A percentile compares a stretch with the other conserved stretches of the same genome.
Conservation (phyloP, 2,797 vertebrate species). For the Novumbra hubbsi region DNA sequence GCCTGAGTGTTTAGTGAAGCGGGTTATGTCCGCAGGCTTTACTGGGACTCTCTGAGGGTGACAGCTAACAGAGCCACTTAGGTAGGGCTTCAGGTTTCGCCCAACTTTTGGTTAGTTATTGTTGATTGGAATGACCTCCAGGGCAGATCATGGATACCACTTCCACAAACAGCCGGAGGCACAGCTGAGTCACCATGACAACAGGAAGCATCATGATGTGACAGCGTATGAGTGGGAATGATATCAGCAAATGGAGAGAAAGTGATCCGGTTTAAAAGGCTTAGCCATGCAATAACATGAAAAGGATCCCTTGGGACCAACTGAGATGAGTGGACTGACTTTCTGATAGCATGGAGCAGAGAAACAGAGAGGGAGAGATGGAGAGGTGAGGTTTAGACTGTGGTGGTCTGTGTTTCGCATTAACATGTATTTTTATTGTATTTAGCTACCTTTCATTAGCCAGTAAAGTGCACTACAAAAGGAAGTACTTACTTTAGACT, state of each 20-base stretch:
- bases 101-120: constrained; percentile 4
- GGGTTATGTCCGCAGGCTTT: neutral
- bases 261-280: constrained; percentile 15
- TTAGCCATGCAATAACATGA: constrained; percentile 27
- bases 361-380: constrained; percentile 10
- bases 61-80: neutral
- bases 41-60: neutral
- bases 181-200: neutral
- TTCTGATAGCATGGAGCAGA: constrained; percentile 26
- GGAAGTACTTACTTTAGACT: no score
- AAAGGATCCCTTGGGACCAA: constrained; percentile 25
- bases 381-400: neutral
- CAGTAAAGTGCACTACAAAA: no score
- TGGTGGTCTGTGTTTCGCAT: no score
- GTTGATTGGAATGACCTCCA: neutral
- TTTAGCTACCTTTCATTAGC: no score
- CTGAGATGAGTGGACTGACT: constrained; percentile 35
- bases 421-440: no score
- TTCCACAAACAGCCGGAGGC: neutral
- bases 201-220: neutral
- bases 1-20: constrained; percentile 15
- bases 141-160: neutral
- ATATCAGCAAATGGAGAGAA: neutral
- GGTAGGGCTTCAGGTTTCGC: neutral
- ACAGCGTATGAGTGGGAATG: neutral